phyloP scores from a whole-genome alignment of 2,797 vertebrate species.

The Halcyon leucocephala region DNA sequence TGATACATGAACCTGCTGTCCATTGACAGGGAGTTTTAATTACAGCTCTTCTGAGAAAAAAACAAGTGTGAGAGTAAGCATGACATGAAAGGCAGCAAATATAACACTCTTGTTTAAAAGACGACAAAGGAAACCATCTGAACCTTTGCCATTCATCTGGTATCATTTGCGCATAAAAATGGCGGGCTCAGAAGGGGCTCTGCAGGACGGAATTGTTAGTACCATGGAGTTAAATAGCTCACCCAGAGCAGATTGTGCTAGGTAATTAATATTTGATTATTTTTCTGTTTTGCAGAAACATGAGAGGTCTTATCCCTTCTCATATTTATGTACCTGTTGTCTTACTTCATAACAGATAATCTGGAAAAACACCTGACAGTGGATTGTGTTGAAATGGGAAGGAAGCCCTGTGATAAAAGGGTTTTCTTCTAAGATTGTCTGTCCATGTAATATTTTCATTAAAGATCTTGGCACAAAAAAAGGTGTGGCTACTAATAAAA shows the following conservation, averaged over 20 bases:
- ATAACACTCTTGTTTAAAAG: background rate
- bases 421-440: background rate
- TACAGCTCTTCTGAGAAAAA: background rate
- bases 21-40: background rate
- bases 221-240: background rate
- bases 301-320: background rate
- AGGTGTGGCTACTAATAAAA: background rate
- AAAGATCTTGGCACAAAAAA: background rate
- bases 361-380: background rate
- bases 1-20: fast-evolving
- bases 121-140: background rate
- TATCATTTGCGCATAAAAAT: background rate
- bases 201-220: background rate
- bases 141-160: background rate
- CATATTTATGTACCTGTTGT: background rate
- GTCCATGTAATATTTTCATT: background rate
- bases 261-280: background rate
- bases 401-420: background rate
- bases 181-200: background rate
- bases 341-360: background rate
- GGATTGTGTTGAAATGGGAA: background rate
- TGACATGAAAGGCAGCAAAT: background rate
- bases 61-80: background rate
- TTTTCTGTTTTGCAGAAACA: background rate
- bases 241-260: background rate